Evolutionary conservation across 2,888 invertebrate genomes (phyloP), one percentile per base, ranked within the genome.

Genomic region (Tachina grossa): DNA sequence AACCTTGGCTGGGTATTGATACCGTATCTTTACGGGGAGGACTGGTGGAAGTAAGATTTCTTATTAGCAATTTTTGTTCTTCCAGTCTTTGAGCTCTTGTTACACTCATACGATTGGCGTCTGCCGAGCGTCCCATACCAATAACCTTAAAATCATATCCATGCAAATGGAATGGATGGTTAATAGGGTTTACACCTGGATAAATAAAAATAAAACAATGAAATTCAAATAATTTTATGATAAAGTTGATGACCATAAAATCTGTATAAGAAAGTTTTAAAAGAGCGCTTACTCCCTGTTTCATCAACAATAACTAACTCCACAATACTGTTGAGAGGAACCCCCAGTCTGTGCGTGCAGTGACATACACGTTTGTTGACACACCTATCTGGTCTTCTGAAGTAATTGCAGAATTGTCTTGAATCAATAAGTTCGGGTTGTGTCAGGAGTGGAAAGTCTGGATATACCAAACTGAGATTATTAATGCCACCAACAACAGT

Each of bases 391-490:
- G 90, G 89, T 72, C 85, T 79, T 14, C 87, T 78, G 2, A 57
- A 19, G 59, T 84, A 88, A 87, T 90, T 89, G 69, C 92, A 90
- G 87, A 89, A 92, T 68, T 89, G 75, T 22, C 87, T 87, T 76
- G 90, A 90, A 79, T 90, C 89, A 78, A 92, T 89, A 83, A 90
- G 87, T 45, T 86, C 84, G 14, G 88, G 88, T 90, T 97, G 97
- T 1, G 96, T 96, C 83, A 97, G 93, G 57, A 96, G 93, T 0
- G 97, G 97, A 0, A 96, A 96, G 1, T 96, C 94, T 0, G 97
- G 97, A 89, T 95, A 96, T 47, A 94, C 94, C 91, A 97, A 96
- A 10, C 96, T 95, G 22, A 96, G 94, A 72, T 96, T 96, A 91
- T 97, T 96, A 22, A 94, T 94, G 87, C 94, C 94, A 59, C 93